These are phyloP conservation scores for Borostomias antarcticus DNA, from an alignment of 2,797 vertebrate genomes.

Conservation along the genomic window DNA sequence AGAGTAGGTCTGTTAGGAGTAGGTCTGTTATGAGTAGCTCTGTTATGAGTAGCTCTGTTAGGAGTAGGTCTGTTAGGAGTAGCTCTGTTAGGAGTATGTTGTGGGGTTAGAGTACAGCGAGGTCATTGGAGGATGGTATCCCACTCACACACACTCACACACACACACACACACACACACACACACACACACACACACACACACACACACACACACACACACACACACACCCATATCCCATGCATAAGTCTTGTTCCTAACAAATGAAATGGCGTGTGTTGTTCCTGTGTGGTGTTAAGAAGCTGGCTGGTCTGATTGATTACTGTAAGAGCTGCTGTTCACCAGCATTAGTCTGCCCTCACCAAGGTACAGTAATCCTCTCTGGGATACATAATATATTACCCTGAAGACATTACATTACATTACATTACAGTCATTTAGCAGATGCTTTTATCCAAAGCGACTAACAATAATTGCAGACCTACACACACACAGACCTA, in stretches of 20 bases:
- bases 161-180: background rate
- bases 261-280: background rate
- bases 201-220: conserved; percentile 2
- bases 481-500: too few species aligned
- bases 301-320: background rate
- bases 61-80: conserved; percentile 37
- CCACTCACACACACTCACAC: background rate
- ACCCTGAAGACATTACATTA: background rate
- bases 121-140: conserved; percentile 2
- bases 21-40: too few species aligned
- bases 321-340: background rate
- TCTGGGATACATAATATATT: background rate
- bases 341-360: background rate
- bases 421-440: too few species aligned
- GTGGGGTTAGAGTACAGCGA: background rate
- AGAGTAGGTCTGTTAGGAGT: too few species aligned
- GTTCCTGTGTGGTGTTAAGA: background rate
- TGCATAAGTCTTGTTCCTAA: too few species aligned
- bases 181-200: background rate
- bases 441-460: too few species aligned
- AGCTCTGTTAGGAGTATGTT: too few species aligned
- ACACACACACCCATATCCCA: too few species aligned
- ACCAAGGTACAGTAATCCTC: background rate
- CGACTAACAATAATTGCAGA: too few species aligned
- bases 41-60: too few species aligned